These are phyloP conservation scores for Hycleus cichorii DNA, from an alignment of 1,140 invertebrate species.

Conservation along the genomic window DNA sequence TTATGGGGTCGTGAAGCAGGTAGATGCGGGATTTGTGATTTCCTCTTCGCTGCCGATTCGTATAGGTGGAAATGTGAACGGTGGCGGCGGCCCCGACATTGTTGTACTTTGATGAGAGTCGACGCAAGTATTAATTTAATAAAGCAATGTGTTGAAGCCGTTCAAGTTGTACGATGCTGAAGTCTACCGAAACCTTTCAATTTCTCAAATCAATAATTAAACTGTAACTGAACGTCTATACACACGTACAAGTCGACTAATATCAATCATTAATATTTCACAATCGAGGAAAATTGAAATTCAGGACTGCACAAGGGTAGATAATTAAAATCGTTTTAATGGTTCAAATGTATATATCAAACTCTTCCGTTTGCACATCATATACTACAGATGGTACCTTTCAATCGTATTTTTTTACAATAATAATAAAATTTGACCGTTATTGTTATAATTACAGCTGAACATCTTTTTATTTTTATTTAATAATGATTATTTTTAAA, in stretches of 20 bases:
- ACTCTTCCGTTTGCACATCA: conserved; percentile 33
- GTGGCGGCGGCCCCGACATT: conserved; percentile 3
- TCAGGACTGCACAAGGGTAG: neutral
- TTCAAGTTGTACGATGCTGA: conserved; percentile 9
- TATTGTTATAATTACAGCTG: conserved; percentile 24
- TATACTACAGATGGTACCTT: conserved; percentile 14
- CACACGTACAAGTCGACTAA: neutral
- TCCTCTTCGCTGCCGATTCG: neutral
- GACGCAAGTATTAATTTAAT: conserved; percentile 18
- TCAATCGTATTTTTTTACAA: conserved; percentile 13
- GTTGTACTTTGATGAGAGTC: conserved; percentile 1
- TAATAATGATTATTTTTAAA: conserved; percentile 22
- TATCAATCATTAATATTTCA: neutral
- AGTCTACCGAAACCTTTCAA: conserved; percentile 9
- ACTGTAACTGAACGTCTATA: neutral
- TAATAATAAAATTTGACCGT: conserved; percentile 12
- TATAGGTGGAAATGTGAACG: too few species aligned
- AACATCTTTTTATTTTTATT: conserved; percentile 33
- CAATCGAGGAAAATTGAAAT: too few species aligned
- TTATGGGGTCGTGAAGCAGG: neutral
- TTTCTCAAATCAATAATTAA: conserved; percentile 11
- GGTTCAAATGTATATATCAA: conserved; percentile 31
- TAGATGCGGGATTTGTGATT: neutral
- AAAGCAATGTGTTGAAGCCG: conserved; percentile 18
- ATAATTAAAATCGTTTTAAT: conserved; percentile 15